These are phyloP conservation scores for Triops cancriformis DNA, from an alignment of 1,140 invertebrate species.

Conservation along the genomic window DNA sequence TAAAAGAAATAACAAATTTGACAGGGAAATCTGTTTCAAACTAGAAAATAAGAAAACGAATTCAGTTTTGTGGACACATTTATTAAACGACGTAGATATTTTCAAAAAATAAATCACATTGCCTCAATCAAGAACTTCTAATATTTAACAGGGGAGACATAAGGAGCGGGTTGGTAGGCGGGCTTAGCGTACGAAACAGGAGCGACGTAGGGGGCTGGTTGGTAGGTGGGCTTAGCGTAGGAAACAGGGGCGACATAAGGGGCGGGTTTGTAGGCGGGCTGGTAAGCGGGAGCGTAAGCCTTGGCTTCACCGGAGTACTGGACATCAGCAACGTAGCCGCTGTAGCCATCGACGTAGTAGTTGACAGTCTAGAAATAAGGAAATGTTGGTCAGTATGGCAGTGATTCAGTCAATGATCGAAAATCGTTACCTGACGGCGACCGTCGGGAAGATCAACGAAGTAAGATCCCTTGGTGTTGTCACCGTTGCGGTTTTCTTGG, in stretches of 20 bases:
- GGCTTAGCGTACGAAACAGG: too few species aligned
- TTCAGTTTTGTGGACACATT: too few species aligned
- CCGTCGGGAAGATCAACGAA: conserved; percentile 34
- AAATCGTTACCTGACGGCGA: conserved; percentile 40
- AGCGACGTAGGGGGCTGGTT: too few species aligned
- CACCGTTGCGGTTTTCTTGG: conserved; percentile 31
- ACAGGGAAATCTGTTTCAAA: too few species aligned
- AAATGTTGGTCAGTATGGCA: background rate
- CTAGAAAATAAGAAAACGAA: too few species aligned
- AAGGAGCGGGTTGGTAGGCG: background rate
- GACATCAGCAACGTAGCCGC: conserved; percentile 21
- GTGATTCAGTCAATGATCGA: background rate
- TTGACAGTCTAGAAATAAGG: background rate
- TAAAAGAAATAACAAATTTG: too few species aligned
- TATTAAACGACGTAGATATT: too few species aligned
- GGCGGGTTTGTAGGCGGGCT: conserved; percentile 1
- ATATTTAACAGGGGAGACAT: background rate
- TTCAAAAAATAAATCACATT: too few species aligned
- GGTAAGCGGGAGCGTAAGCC: background rate
- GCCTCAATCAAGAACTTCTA: background rate
- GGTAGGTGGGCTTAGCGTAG: too few species aligned
- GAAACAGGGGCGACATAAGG: too few species aligned
- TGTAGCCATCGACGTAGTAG: conserved; percentile 19
- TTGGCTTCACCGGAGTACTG: conserved; percentile 16
- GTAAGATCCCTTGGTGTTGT: too few species aligned